These are phyloP conservation scores for Corythornis cristatus DNA, from an alignment of 2,113 vertebrate genomes.

Conservation along the genomic window DNA sequence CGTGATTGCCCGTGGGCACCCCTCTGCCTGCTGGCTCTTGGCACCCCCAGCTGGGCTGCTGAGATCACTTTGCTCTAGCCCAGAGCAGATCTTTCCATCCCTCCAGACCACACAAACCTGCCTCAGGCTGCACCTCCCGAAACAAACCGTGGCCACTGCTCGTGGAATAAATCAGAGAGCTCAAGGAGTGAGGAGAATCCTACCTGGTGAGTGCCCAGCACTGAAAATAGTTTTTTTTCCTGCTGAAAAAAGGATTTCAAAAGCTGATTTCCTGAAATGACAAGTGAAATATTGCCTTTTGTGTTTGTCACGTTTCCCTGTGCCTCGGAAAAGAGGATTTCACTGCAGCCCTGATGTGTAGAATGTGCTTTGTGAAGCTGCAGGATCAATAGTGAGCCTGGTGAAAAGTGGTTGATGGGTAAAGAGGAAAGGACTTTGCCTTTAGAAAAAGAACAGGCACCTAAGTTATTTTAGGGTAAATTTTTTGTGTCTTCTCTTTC, in stretches of 20 bases:
- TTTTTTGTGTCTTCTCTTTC: background rate
- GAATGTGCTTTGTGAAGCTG: slow-evolving; percentile 8
- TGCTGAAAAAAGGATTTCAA: slow-evolving; percentile 8
- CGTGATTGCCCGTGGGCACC: rapidly evolving
- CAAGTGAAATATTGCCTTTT: slow-evolving; percentile 25
- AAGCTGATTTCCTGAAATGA: slow-evolving; percentile 29
- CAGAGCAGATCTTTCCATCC: background rate
- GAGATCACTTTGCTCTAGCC: background rate
- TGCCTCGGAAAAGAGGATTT: background rate
- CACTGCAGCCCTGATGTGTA: background rate
- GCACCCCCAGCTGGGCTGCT: rapidly evolving
- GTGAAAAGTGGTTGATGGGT: background rate
- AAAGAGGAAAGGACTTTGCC: slow-evolving; percentile 47
- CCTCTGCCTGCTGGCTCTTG: background rate
- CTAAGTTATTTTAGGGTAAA: background rate
- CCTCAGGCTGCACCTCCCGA: background rate
- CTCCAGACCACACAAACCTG: background rate
- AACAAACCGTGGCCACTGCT: rapidly evolving
- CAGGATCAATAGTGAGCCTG: background rate
- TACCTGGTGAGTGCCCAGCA: background rate
- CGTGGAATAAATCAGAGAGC: rapidly evolving
- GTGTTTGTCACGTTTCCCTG: background rate
- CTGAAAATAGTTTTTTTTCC: rapidly evolving
- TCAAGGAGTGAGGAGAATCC: background rate
- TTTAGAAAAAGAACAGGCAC: background rate